Conservation (phyloP, 2,797 vertebrate genomes). For the Gambelia wislizenii region DNA sequence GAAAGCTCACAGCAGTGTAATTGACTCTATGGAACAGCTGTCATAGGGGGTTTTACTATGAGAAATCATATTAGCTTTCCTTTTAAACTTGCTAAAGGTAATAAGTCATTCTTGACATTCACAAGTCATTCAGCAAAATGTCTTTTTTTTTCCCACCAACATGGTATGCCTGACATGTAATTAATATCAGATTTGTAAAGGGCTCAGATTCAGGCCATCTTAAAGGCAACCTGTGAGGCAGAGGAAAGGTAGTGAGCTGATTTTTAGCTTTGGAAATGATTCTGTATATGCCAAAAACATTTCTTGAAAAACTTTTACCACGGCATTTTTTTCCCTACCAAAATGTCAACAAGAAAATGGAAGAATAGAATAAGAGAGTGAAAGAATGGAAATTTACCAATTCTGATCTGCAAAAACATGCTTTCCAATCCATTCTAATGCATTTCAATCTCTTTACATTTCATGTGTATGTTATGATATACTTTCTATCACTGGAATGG, state of each 20-base stretch:
- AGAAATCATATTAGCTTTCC: slow-evolving; percentile 74
- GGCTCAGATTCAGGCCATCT: slow-evolving; percentile 55
- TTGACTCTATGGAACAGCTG: slow-evolving; percentile 71
- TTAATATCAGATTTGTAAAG: slow-evolving; percentile 70
- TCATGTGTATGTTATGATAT: not conserved
- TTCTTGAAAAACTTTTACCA: not conserved
- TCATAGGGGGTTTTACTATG: slow-evolving; percentile 59
- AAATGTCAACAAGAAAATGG: not conserved
- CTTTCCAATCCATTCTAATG: not conserved
- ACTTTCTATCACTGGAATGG: not conserved
- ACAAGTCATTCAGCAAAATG: slow-evolving; percentile 69
- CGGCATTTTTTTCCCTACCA: not conserved
- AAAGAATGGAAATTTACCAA: not conserved
- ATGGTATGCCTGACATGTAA: slow-evolving; percentile 65
- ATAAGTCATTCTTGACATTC: slow-evolving; percentile 76
- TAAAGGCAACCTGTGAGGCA: slow-evolving; percentile 12
- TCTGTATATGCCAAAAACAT: not conserved
- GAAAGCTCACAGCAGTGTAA: slow-evolving; percentile 61
- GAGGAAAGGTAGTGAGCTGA: not conserved
- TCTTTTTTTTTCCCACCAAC: slow-evolving; percentile 44
- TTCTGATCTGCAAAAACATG: not conserved
- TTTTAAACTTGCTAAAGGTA: slow-evolving; percentile 73
- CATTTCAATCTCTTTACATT: not conserved
- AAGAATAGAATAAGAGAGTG: not conserved
- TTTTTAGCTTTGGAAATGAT: not conserved